phyloP scores from a whole-genome alignment of 2,888 invertebrate genomes.

The Spodoptera exigua region DNA sequence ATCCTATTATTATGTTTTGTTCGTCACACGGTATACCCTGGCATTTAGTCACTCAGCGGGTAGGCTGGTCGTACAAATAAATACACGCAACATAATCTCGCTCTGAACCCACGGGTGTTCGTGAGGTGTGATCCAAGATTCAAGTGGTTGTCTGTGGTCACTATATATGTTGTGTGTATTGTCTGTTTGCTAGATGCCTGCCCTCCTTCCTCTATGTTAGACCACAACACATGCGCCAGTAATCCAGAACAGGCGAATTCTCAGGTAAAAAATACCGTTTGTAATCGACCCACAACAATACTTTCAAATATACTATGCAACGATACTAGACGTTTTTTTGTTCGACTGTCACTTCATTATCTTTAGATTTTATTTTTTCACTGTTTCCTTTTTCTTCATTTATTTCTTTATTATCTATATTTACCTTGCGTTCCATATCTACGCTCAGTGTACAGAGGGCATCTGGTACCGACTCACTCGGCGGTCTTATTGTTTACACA shows the following conservation, averaged over 20 bases:
- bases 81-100: constrained; percentile 88
- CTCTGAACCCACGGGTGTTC: constrained; percentile 79
- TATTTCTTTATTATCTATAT: constrained; percentile 69
- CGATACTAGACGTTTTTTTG: constrained; percentile 85
- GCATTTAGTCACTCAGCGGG: constrained; percentile 69
- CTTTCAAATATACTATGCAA: constrained; percentile 87
- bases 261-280: constrained; percentile 91
- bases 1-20: constrained; percentile 82
- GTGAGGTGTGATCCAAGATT: constrained; percentile 89
- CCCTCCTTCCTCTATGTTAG: constrained; percentile 96
- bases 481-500: constrained; percentile 70
- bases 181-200: constrained; percentile 98
- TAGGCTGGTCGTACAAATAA: constrained; percentile 84
- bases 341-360: constrained; percentile 86
- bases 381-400: constrained; percentile 80
- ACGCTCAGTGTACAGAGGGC: constrained; percentile 82
- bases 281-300: constrained; percentile 87
- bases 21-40: constrained; percentile 61
- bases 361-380: constrained; percentile 83
- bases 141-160: constrained; percentile 89
- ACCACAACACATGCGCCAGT: constrained; percentile 94
- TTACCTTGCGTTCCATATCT: constrained; percentile 77
- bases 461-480: constrained; percentile 63
- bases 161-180: constrained; percentile 93
- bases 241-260: constrained; percentile 92